These are phyloP conservation scores for Pygmarrhopalites habei DNA, from an alignment of 1,140 invertebrate genomes.

Conservation along the genomic window DNA sequence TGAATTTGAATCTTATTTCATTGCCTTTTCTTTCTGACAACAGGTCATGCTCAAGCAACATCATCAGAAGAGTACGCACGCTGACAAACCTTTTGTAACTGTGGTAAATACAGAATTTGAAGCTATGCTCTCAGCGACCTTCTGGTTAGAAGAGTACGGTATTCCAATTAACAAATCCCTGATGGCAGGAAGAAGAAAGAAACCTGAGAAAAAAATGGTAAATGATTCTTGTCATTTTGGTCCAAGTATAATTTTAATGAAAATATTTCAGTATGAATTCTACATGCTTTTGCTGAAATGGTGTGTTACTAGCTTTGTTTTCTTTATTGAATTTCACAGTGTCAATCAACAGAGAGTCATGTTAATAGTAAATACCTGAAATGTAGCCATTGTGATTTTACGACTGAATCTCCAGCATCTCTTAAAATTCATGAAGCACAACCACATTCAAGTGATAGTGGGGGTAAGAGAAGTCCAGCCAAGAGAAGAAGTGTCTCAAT, in stretches of 20 bases:
- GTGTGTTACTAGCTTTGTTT: too few species aligned
- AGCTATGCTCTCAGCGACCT: constrained; percentile 17
- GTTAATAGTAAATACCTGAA: background rate
- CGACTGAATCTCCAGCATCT: background rate
- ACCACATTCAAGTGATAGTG: background rate
- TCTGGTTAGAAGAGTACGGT: constrained; percentile 26
- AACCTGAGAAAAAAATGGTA: too few species aligned
- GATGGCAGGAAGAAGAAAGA: too few species aligned
- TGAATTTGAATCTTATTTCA: too few species aligned
- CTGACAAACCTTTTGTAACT: constrained; percentile 8
- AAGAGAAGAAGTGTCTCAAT: background rate
- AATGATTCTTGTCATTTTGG: background rate
- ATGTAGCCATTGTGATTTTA: constrained; percentile 1
- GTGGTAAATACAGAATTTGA: constrained; percentile 16
- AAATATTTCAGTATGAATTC: too few species aligned
- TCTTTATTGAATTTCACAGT: too few species aligned
- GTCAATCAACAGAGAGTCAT: too few species aligned
- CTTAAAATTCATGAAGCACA: background rate
- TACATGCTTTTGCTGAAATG: too few species aligned
- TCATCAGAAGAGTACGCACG: constrained; percentile 20
- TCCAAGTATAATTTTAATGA: too few species aligned
- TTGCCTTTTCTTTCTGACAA: too few species aligned
- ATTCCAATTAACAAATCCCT: constrained; percentile 20
- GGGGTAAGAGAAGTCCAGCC: background rate
- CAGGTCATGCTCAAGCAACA: constrained; percentile 17